phyloP scores from a whole-genome alignment of 2,888 invertebrate genomes.

The Myathropa florea region DNA sequence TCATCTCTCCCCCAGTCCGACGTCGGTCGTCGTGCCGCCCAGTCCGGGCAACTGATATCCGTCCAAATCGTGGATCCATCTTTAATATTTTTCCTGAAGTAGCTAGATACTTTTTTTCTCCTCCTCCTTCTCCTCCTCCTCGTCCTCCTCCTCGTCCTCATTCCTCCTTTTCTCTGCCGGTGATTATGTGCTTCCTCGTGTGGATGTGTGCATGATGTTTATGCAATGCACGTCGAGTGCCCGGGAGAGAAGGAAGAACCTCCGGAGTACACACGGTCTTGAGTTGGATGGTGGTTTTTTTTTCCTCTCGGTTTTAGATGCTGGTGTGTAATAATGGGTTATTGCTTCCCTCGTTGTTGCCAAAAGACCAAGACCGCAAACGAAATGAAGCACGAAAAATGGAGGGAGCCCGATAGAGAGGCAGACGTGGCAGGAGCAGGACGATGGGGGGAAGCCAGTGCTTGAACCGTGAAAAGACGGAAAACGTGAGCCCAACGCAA shows the following conservation, averaged over 20 bases:
- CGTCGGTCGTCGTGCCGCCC: constrained; percentile 2
- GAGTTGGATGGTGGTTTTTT: neutral
- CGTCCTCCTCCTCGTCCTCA: too few species aligned
- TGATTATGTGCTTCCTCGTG: neutral
- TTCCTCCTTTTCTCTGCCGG: neutral
- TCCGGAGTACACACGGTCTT: neutral
- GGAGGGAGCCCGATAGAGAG: neutral
- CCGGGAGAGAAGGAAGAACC: constrained; percentile 10
- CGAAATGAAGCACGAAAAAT: constrained; percentile 66
- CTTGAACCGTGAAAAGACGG: constrained; percentile 63
- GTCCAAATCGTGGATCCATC: constrained; percentile 68
- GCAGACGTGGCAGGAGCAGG: neutral
- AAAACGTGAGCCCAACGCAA: constrained; percentile 64
- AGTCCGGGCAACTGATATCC: constrained; percentile 41
- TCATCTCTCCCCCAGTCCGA: neutral
- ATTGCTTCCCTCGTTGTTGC: constrained; percentile 48
- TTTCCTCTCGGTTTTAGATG: constrained; percentile 48
- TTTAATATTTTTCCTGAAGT: constrained; percentile 65
- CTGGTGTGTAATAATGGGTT: constrained; percentile 62
- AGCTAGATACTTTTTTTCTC: constrained; percentile 57
- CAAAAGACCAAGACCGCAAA: constrained; percentile 59
- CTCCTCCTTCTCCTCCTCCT: neutral
- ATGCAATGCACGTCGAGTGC: constrained; percentile 59
- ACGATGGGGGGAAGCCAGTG: neutral
- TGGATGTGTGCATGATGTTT: constrained; percentile 43